Percentiles rank a stretch among this genome's conserved stretches.
Conservation (phyloP, 2,888 invertebrate genomes). For the Stenodera caucasica region DNA sequence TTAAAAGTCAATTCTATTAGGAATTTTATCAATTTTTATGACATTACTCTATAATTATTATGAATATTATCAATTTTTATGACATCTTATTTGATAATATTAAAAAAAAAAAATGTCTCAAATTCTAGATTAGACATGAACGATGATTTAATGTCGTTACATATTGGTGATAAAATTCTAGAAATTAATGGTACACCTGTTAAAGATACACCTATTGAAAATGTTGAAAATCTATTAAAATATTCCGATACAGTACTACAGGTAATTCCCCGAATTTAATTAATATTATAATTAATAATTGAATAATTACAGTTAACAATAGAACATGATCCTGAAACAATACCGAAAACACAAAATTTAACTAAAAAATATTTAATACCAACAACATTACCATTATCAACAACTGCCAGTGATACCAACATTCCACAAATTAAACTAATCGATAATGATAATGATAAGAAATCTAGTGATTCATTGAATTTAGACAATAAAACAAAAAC, state of each 20-base stretch:
- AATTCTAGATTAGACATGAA: constrained; percentile 77
- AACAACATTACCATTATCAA: constrained; percentile 50
- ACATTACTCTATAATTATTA: no score
- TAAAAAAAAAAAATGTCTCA: no score
- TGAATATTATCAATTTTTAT: no score
- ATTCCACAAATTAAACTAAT: constrained; percentile 48
- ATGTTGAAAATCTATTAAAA: constrained; percentile 73
- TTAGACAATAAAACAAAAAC: constrained; percentile 27
- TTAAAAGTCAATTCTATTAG: no score
- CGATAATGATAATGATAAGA: constrained; percentile 34
- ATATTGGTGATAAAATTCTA: constrained; percentile 89
- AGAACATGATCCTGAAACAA: constrained; percentile 83
- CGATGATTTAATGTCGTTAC: constrained; percentile 79
- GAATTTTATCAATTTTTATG: no score
- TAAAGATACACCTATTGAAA: constrained; percentile 76
- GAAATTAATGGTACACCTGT: constrained; percentile 93
- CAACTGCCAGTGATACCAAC: constrained; percentile 55
- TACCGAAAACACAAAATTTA: constrained; percentile 57
- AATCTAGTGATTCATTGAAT: constrained; percentile 42
- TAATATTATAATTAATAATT: not conserved
- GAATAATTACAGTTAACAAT: constrained; percentile 70
- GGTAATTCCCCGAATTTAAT: constrained; percentile 54
- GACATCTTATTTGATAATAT: no score
- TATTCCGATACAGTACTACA: constrained; percentile 75
- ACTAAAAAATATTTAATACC: constrained; percentile 26